Evolutionary conservation across 2,797 vertebrate species (phyloP).

Genomic region (Peromyscus eremicus): DNA sequence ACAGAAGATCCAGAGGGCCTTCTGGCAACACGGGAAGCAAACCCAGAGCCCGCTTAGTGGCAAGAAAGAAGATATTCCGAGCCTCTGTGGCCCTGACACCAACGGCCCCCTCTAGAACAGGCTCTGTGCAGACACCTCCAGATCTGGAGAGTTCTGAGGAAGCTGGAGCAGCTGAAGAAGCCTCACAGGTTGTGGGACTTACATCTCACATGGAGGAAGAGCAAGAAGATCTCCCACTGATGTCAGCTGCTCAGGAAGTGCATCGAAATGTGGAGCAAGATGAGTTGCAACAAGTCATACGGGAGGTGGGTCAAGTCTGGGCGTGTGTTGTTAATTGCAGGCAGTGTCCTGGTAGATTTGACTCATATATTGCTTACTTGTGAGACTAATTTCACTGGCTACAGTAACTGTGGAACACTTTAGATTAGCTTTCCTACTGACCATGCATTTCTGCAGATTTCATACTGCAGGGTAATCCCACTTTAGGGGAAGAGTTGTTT

Average conservation of each 20-base stretch:
- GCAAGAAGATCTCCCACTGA: slow-evolving; percentile 75
- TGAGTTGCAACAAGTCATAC: slow-evolving; percentile 94
- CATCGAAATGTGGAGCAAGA: slow-evolving; percentile 88
- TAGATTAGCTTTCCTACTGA: slow-evolving; percentile 24
- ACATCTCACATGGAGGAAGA: slow-evolving; percentile 77
- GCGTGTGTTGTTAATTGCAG: not conserved
- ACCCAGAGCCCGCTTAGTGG: slow-evolving; percentile 78
- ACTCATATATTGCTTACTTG: not conserved
- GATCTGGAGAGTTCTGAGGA: slow-evolving; percentile 83
- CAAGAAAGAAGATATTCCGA: slow-evolving; percentile 90
- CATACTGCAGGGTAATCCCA: not conserved
- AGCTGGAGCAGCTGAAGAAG: slow-evolving; percentile 77
- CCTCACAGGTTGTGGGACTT: slow-evolving; percentile 50
- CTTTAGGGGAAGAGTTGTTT: not conserved
- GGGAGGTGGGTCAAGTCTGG: slow-evolving; percentile 90
- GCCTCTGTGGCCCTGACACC: slow-evolving; percentile 94
- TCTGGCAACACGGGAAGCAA: slow-evolving; percentile 81
- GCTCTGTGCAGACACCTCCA: slow-evolving; percentile 78
- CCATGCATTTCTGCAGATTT: slow-evolving; percentile 38
- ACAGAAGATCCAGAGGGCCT: slow-evolving; percentile 83
- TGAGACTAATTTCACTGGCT: not conserved
- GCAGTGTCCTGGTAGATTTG: not conserved
- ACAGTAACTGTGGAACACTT: slow-evolving; percentile 41
- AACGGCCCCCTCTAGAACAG: slow-evolving; percentile 88
- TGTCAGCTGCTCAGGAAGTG: slow-evolving; percentile 82